A percentile compares a stretch with the other conserved stretches of the same genome.
Conservation (phyloP, 2,888 invertebrate species). For the Ochropacha duplaris region DNA sequence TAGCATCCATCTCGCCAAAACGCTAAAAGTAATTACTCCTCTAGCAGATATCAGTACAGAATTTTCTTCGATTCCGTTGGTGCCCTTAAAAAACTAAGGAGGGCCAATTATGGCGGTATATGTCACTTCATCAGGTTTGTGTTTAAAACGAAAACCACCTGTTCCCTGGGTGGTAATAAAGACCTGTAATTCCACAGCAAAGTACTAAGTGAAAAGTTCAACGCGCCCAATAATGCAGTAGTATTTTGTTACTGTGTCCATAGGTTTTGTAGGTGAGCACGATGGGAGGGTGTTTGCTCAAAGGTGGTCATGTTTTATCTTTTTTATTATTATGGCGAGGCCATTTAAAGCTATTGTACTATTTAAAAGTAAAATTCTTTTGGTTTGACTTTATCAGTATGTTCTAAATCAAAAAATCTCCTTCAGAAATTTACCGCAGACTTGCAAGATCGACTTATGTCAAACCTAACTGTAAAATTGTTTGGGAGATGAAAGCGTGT, state of each 20-base stretch:
- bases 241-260: slow-evolving; percentile 10
- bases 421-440: not conserved
- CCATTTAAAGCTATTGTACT: no score
- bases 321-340: not conserved
- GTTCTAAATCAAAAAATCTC: not conserved
- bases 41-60: no score
- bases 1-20: no score
- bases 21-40: no score
- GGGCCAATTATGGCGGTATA: no score
- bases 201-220: not conserved
- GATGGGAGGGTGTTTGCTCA: not conserved
- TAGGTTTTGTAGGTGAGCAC: slow-evolving; percentile 8
- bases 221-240: slow-evolving; percentile 6
- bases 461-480: no score
- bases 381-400: not conserved
- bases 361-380: not conserved
- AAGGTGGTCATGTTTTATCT: not conserved
- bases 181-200: not conserved
- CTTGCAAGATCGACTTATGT: no score
- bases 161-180: not conserved
- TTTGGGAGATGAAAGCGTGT: no score
- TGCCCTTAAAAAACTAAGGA: no score
- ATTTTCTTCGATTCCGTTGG: no score
- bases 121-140: no score
- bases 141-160: no score